Evolutionary conservation across 1,140 invertebrate species (phyloP), one percentile per base, ranked within the genome.

Genomic region (Chrysopa pallens): DNA sequence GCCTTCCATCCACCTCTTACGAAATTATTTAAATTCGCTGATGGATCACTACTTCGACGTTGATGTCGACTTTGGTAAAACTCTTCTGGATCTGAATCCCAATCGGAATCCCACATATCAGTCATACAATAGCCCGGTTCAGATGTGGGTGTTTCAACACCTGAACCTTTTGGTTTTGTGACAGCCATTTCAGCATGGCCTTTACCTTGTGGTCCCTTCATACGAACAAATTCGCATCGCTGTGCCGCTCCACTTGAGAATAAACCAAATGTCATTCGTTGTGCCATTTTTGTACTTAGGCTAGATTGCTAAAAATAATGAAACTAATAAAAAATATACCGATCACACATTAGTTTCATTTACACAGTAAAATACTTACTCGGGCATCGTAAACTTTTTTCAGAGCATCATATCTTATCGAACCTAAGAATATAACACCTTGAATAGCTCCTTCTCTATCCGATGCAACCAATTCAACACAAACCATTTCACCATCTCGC

Each of bases 161-260:
- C 92, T 7, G 84, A 82, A 37, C 82, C 75, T 69, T 90, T 82
- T 48, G 88, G 77, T 60, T 92, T 80, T 4, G 88, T 89, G 15
- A 98, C 90, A 4, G 93, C 94, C 84, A 98, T 93, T 69, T 98
- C 94, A 1, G 93, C 93, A 63, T 93, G 87, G 0, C 94, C 94
- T 69, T 96, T 96, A 8, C 87, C 88, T 55, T 84, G 78, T 9
- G 94, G 93, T 41, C 94, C 94, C 63, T 93, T 88, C 89, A 98
- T 94, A 42, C 90, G 74, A 27, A 98, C 90, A 68, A 96, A 98
- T 68, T 98, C 94, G 51, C 93, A 85, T 50, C 93, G 74, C 52
- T 90, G 84, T 38, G 79, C 76, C 15, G 73, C 72, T 17, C 76
- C 72, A 38, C 75, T 76, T 40, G 79, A 82, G 55, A 91, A 89